phyloP scores from a whole-genome alignment of 2,888 invertebrate genomes.

The Nymphalis urticae region DNA sequence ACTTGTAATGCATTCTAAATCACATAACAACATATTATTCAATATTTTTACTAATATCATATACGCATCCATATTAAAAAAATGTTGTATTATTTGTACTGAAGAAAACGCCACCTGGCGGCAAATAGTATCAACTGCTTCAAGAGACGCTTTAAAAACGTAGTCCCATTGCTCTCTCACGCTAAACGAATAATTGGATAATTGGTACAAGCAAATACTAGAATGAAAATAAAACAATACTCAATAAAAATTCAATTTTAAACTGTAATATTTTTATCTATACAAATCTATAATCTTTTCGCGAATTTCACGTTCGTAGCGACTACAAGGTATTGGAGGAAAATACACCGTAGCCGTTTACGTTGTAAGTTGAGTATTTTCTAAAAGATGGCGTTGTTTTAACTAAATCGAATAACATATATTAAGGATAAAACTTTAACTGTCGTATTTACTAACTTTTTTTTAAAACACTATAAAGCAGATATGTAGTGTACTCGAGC shows the following conservation, averaged over 20 bases:
- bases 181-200: background rate
- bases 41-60: too few species aligned
- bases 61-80: too few species aligned
- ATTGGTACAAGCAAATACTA: background rate
- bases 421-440: background rate
- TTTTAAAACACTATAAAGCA: too few species aligned
- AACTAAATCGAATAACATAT: background rate
- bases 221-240: background rate
- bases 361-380: conserved; percentile 18
- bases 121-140: background rate
- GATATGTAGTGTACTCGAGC: too few species aligned
- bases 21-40: too few species aligned
- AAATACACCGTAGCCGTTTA: conserved; percentile 3
- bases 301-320: background rate
- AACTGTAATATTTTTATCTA: too few species aligned
- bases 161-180: background rate
- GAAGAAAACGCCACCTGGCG: background rate
- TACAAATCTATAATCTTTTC: too few species aligned
- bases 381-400: conserved; percentile 29
- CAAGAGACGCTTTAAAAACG: background rate
- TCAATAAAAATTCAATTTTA: too few species aligned
- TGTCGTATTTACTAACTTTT: too few species aligned
- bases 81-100: background rate
- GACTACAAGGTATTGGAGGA: background rate
- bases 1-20: background rate